A percentile compares a stretch with the other conserved stretches of the same genome.
These are phyloP conservation scores for Caerostris extrusa DNA, from an alignment of 1,140 invertebrate genomes.

Conservation along the genomic window DNA sequence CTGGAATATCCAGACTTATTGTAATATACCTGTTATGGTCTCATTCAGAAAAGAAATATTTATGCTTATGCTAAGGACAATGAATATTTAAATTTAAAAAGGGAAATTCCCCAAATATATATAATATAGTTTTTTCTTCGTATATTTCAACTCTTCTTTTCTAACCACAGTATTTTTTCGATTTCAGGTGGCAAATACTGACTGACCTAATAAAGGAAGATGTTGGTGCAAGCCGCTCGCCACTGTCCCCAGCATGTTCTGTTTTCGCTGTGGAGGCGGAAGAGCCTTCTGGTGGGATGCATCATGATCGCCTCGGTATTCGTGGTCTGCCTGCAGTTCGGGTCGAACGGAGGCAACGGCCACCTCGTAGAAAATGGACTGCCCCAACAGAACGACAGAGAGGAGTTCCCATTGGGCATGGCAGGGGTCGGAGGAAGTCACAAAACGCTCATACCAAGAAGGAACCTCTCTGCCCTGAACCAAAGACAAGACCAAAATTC, in stretches of 20 bases:
- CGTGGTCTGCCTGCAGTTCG: constrained; percentile 78
- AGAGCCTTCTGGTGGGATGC: constrained; percentile 77
- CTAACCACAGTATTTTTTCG: not conserved
- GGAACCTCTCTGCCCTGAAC: constrained; percentile 77
- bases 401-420: constrained; percentile 62
- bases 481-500: constrained; percentile 62
- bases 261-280: constrained; percentile 77
- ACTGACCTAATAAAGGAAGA: constrained; percentile 10
- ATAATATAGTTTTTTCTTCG: not conserved
- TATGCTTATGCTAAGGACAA: no score
- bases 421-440: constrained; percentile 51
- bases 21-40: no score
- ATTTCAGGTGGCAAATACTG: not conserved
- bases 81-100: no score
- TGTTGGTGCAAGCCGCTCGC: constrained; percentile 71
- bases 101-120: no score
- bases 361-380: constrained; percentile 35
- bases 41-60: no score
- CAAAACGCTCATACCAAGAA: constrained; percentile 70
- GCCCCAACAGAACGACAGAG: not conserved
- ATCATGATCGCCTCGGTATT: constrained; percentile 76
- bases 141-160: not conserved
- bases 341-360: constrained; percentile 59
- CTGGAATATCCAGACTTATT: no score
- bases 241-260: constrained; percentile 73